Evolutionary conservation across 2,888 invertebrate genomes (phyloP), one percentile per base, ranked within the genome.

Genomic region (Heliconius cydno): DNA sequence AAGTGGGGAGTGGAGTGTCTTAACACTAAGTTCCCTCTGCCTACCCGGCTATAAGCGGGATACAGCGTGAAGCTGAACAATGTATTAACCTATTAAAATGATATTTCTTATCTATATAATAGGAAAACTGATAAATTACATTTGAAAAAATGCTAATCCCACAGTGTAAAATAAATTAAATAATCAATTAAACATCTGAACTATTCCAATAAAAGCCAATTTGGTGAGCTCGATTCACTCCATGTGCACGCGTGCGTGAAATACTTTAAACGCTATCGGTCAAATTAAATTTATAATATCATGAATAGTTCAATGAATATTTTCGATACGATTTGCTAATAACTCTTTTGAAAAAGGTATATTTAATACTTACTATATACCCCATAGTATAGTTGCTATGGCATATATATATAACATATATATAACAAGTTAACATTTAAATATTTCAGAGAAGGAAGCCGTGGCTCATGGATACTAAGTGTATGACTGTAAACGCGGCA

Each of bases 181-280:
- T 34, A 76, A 52, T 76, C 66, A 76, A 79, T 79, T 72, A 79
- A 79, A 65, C 72, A 72, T 73, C 72, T 65, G 41, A 79, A 72
- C 72, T 79, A 79, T 76, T 79, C 72, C 79, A 76, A 79, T 79
- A 72, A 76, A 72, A 52, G 66, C 67, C 57, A 66, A 70, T 76
- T 71, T 67, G 78, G 66, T 71, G 57, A 67, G 73, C 78, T 60
- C 38, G 73, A 74, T 74, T 78, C 78, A 74, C 73, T 74, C 66
- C 41, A 63, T 63, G 57, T 38, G 78, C 67, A 75, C 25, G 68
- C 79, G 34, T 68, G 68, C 67, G 74, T 68, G 38, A 70, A 79
- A 68, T 78, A 74, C 74, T 68, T 63, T 60, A 75, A 79, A 28
- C 52, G 65, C 38, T 34, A 34, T 74, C 74, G 74, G 41, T 75